These are phyloP conservation scores for Tachina grossa DNA, from an alignment of 2,888 invertebrate genomes.

Conservation along the genomic window DNA sequence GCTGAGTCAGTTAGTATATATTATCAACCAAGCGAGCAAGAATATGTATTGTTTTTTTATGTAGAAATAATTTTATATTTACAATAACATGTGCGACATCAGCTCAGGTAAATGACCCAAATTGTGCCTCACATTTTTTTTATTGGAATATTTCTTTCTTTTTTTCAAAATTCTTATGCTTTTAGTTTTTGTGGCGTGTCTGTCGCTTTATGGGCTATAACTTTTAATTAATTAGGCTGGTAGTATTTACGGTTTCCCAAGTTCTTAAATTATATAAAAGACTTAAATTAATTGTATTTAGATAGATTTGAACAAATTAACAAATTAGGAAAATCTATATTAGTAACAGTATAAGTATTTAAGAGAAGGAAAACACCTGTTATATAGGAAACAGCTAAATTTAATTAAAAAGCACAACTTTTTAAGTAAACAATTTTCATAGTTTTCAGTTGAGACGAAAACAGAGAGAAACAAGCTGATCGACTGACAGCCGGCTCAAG, in stretches of 20 bases:
- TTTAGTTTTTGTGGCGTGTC: constrained; percentile 22
- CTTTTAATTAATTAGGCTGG: constrained; percentile 37
- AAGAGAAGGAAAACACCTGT: constrained; percentile 7
- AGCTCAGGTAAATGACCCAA: constrained; percentile 73
- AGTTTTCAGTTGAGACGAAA: too few relatives aligned
- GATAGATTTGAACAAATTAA: neutral
- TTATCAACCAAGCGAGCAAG: neutral
- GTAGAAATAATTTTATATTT: constrained; percentile 15
- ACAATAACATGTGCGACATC: constrained; percentile 54
- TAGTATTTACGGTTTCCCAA: constrained; percentile 38
- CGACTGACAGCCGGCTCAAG: too few relatives aligned
- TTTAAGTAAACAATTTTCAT: too few relatives aligned
- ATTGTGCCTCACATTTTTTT: constrained; percentile 67
- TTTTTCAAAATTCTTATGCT: constrained; percentile 34
- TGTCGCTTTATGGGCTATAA: constrained; percentile 22
- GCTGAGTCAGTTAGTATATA: constrained; percentile 18
- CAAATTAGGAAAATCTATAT: constrained; percentile 2
- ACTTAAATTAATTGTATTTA: constrained; percentile 21
- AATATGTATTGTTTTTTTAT: neutral
- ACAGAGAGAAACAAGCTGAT: too few relatives aligned
- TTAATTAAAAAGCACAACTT: neutral
- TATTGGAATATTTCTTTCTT: constrained; percentile 20
- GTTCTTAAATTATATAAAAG: neutral
- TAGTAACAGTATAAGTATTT: neutral
- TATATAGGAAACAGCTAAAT: neutral